Base-by-base conservation (phyloP, 2,113 vertebrate genomes). In the Spheniscus mendiculus region DNA sequence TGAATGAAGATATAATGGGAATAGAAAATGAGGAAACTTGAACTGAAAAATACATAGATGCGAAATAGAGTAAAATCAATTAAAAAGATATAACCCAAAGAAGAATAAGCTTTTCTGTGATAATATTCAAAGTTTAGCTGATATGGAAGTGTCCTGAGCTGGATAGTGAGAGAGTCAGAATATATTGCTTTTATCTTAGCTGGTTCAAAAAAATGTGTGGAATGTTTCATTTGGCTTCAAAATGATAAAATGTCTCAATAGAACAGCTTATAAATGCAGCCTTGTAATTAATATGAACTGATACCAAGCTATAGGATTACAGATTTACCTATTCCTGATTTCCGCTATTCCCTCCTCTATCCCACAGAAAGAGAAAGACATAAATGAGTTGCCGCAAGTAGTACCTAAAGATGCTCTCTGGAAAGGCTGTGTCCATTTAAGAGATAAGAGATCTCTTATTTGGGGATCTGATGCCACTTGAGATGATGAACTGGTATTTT, bases 61-160 rank as follows among this genome's bases (percentile, higher is more conserved):
- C 72, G 70, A 85, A 95, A 89, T 72, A 83, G 21, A 80, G 81
- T 76, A 95, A 94, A 97, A 96, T 96, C 86, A 95, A 96, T 95
- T 96, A 92, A 90, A 88, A 95, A 91, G 27, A 91, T 93, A 80
- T 91, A 92, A 87, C 73, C 27, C 42, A 56, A 82, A 73, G 77
- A 90, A 91, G 49, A 93, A 90, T 78, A 78, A 90, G 63, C 38
- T 95, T 94, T 92, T 93, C 52, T 72, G 88, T 69, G 90, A 93
- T 89, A 93, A 92, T 58, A 95, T 95, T 95, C 69, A 93, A 85
- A 84, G 36, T 71, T 88, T 69, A 89, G 61, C 61, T 72, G 80
- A 94, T 42, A 92, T 67, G 27, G 88, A 94, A 71, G 44, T 61
- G 56, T 91, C 56, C 67, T 76, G 44, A 82, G 76, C 63, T 89